These are phyloP conservation scores for Thera britannica DNA, from an alignment of 2,888 invertebrate genomes.

Conservation along the genomic window DNA sequence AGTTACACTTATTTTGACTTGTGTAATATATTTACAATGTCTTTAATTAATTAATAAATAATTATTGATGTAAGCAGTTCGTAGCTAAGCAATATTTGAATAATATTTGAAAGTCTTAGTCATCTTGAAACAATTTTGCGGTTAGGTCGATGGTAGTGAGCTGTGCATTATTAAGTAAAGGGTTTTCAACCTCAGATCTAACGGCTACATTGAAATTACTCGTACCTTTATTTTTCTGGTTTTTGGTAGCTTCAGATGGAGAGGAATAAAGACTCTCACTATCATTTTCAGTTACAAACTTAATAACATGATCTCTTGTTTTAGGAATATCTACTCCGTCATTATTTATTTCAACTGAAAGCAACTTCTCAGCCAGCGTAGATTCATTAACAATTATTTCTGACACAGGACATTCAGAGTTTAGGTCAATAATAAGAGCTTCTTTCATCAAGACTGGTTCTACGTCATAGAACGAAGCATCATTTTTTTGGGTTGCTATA, in stretches of 20 bases:
- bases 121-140: not conserved
- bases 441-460: not conserved
- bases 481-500: not conserved
- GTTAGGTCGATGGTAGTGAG: too few species aligned
- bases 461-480: not conserved
- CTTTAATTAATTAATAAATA: not conserved
- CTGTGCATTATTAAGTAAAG: not conserved
- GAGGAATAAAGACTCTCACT: not conserved
- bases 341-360: not conserved
- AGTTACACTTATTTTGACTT: too few species aligned
- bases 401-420: not conserved
- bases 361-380: not conserved
- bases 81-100: not conserved
- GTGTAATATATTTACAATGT: not conserved
- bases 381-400: not conserved
- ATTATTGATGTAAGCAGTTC: constrained; percentile 3
- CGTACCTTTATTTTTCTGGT: not conserved
- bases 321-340: not conserved
- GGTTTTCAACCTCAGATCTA: not conserved
- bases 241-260: not conserved
- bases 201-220: not conserved
- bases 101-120: not conserved
- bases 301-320: not conserved
- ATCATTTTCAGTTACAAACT: too few species aligned
- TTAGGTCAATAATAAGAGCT: not conserved